These are phyloP conservation scores for Amiota communis DNA, from an alignment of 2,888 invertebrate species.

Conservation along the genomic window DNA sequence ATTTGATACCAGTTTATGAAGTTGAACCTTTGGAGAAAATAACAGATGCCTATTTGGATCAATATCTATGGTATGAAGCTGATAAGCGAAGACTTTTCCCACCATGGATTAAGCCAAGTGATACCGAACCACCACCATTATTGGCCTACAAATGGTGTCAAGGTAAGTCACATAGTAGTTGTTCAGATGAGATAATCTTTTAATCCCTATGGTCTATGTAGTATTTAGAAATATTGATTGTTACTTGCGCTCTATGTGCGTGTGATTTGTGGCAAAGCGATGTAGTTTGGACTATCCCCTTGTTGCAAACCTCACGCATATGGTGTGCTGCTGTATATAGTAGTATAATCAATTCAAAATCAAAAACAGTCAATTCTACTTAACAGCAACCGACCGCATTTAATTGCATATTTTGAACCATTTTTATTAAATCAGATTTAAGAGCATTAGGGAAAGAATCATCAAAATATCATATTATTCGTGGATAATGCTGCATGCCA, in stretches of 20 bases:
- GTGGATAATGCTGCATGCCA: too few species aligned
- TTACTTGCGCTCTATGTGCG: constrained; percentile 72
- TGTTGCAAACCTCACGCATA: constrained; percentile 82
- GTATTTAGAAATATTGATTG: background rate
- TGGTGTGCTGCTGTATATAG: constrained; percentile 52
- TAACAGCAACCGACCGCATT: background rate
- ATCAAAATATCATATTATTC: too few species aligned
- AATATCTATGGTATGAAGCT: constrained; percentile 99
- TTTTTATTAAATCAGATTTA: too few species aligned
- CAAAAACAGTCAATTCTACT: background rate
- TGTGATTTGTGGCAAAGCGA: constrained; percentile 82
- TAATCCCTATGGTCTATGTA: background rate
- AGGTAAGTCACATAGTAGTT: constrained; percentile 76
- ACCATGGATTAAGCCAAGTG: constrained; percentile 99
- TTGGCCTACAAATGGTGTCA: constrained; percentile 99
- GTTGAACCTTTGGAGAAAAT: constrained; percentile 99
- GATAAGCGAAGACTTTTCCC: constrained; percentile 97
- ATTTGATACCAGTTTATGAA: constrained; percentile 98
- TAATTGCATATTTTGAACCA: too few species aligned
- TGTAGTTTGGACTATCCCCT: constrained; percentile 78
- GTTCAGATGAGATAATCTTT: background rate
- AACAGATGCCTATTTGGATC: constrained; percentile 99
- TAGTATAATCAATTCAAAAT: too few species aligned
- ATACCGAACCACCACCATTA: constrained; percentile 95
- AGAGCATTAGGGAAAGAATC: too few species aligned